phyloP scores from a whole-genome alignment of 2,113 vertebrate genomes.

The Pholis gunnellus region DNA sequence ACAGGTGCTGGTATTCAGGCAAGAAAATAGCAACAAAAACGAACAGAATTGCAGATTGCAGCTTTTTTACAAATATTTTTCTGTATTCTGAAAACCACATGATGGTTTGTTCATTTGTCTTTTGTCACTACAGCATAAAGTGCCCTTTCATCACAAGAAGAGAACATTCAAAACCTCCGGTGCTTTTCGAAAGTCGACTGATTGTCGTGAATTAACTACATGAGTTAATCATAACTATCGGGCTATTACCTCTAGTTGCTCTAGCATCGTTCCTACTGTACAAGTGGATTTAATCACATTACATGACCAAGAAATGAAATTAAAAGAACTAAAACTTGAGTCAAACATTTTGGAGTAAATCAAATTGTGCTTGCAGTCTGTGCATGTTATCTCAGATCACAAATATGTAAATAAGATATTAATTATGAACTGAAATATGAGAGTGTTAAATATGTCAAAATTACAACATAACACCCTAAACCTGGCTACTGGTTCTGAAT shows the following conservation, averaged over 20 bases:
- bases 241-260: background rate
- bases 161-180: background rate
- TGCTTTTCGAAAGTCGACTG: slow-evolving; percentile 5
- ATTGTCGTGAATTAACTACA: background rate
- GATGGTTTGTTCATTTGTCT: background rate
- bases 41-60: background rate
- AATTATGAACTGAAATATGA: background rate
- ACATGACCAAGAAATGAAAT: background rate
- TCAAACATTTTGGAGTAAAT: background rate
- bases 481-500: too few relatives aligned
- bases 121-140: slow-evolving; percentile 37
- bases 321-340: background rate
- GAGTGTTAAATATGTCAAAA: background rate
- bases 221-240: background rate
- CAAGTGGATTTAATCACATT: background rate
- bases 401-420: background rate
- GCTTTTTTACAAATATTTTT: background rate
- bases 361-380: background rate
- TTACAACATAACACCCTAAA: background rate
- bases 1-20: background rate
- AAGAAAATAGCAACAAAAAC: background rate
- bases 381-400: background rate
- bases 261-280: background rate
- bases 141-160: slow-evolving; percentile 26
- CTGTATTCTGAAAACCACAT: background rate